These are phyloP conservation scores for Tiaroga cobitis DNA, from an alignment of 2,797 vertebrate species.

Conservation along the genomic window DNA sequence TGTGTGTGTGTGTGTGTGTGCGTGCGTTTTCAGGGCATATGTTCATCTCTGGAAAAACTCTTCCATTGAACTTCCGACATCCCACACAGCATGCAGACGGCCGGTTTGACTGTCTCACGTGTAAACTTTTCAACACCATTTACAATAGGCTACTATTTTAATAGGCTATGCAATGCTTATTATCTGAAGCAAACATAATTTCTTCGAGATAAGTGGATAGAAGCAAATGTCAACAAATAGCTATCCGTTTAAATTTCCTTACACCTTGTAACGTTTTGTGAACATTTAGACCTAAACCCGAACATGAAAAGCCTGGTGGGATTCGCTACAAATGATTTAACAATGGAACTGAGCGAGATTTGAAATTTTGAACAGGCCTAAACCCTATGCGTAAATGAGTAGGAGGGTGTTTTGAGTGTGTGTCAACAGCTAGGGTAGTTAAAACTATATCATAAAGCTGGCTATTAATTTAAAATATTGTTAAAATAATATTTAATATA, in stretches of 20 bases:
- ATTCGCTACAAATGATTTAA: neutral
- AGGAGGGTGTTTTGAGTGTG: neutral
- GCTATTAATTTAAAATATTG: neutral
- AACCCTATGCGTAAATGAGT: neutral
- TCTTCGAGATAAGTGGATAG: neutral
- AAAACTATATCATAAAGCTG: neutral
- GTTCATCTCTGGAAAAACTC: constrained; percentile 36
- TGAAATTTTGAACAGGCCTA: neutral
- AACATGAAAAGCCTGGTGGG: neutral
- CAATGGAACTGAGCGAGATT: neutral
- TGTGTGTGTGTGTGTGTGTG: neutral
- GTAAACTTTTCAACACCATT: neutral
- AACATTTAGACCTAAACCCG: neutral
- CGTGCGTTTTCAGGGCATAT: constrained; percentile 25
- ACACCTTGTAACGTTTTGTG: neutral
- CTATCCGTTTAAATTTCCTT: neutral
- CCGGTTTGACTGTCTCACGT: constrained; percentile 28
- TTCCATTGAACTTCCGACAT: constrained; percentile 43
- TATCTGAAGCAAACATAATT: neutral
- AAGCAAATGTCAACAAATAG: neutral
- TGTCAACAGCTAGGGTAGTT: neutral
- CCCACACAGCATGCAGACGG: constrained; percentile 6
- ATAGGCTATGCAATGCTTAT: neutral
- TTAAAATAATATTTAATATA: neutral
- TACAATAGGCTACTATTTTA: neutral